Percentiles rank a stretch among this genome's conserved stretches.
These are phyloP conservation scores for Neodiprion pinetum DNA, from an alignment of 1,140 invertebrate species.

Conservation along the genomic window DNA sequence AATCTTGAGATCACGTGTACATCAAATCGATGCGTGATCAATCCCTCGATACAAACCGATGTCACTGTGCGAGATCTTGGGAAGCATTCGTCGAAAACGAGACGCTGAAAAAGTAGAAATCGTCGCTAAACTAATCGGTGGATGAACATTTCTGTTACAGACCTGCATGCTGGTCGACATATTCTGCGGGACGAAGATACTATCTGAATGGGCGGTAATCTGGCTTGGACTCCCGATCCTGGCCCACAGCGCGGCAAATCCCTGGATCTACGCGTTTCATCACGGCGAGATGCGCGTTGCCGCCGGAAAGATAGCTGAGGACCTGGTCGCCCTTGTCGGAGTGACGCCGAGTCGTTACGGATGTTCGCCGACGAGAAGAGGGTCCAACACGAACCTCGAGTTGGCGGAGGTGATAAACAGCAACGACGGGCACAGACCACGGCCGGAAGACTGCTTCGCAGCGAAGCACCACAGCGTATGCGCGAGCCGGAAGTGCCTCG, in stretches of 20 bases:
- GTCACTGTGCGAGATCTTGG: too few relatives aligned
- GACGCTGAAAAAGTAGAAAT: too few relatives aligned
- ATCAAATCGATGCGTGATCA: too few relatives aligned
- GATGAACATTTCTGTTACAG: conserved; percentile 49
- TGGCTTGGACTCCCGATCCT: conserved; percentile 68
- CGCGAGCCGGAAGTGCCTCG: conserved; percentile 40
- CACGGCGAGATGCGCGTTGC: conserved; percentile 70
- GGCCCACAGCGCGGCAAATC: conserved; percentile 69
- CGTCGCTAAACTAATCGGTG: too few relatives aligned
- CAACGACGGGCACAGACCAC: conserved; percentile 38
- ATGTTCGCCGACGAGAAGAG: conserved; percentile 48
- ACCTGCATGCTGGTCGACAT: conserved; percentile 67
- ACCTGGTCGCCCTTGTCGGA: conserved; percentile 56
- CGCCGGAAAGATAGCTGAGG: conserved; percentile 66
- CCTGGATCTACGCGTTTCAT: conserved; percentile 74
- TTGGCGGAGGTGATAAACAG: conserved; percentile 50
- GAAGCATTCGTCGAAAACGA: too few relatives aligned
- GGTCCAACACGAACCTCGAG: conserved; percentile 51
- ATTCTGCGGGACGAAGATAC: conserved; percentile 60
- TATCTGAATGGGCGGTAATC: conserved; percentile 63
- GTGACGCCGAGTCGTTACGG: conserved; percentile 55
- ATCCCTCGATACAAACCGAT: too few relatives aligned
- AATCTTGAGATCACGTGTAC: too few relatives aligned
- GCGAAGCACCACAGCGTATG: conserved; percentile 45
- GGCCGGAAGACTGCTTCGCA: conserved; percentile 51